Evolutionary conservation across 2,113 vertebrate species (phyloP).

Genomic region (Galbula dea): DNA sequence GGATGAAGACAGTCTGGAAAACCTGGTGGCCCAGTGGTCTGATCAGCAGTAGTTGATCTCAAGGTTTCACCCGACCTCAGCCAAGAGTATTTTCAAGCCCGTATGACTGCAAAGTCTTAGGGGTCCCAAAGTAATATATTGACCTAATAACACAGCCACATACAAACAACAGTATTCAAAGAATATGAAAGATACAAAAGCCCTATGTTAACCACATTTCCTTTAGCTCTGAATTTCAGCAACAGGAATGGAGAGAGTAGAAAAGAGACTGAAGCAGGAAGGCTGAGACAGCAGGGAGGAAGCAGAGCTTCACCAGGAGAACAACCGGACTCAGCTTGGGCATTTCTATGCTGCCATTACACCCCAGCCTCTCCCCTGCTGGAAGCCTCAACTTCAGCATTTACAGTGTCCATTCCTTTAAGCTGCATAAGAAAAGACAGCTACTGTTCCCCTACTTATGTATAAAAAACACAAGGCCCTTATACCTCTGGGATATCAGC

Average conservation of each 20-base stretch:
- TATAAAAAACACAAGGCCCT: neutral
- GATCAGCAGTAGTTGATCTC: neutral
- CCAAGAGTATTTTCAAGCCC: neutral
- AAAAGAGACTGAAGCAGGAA: neutral
- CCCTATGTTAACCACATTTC: neutral
- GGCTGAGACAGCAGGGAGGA: neutral
- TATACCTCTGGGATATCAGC: neutral
- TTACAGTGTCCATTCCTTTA: neutral
- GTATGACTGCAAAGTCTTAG: neutral
- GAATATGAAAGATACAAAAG: neutral
- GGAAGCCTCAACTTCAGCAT: neutral
- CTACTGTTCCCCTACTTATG: neutral
- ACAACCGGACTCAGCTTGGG: accelerated
- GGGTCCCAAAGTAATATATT: neutral
- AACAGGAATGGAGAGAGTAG: neutral
- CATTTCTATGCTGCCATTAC: accelerated
- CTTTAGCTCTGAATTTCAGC: neutral
- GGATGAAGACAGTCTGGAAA: neutral
- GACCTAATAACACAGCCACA: neutral
- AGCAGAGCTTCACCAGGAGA: neutral
- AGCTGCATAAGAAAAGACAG: neutral
- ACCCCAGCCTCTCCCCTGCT: neutral
- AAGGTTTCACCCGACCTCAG: neutral
- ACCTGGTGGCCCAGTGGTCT: neutral
- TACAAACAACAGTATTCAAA: neutral